A percentile compares a stretch with the other conserved stretches of the same genome.
Evolutionary conservation across 2,797 vertebrate genomes (phyloP).

Genomic region (Pitangus sulphuratus): DNA sequence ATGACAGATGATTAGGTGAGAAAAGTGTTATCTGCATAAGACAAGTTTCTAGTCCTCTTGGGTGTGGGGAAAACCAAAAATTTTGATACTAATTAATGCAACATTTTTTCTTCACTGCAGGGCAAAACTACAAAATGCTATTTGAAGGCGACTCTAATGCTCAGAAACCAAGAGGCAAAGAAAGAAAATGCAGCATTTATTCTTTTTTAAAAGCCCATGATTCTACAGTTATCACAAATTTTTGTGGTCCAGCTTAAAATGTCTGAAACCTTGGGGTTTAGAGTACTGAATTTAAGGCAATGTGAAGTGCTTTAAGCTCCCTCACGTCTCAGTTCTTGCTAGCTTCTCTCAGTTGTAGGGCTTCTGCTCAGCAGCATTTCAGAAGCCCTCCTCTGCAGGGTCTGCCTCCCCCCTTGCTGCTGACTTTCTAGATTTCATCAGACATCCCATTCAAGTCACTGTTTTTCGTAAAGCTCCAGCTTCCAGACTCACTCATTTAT

Average conservation of each 20-base stretch:
- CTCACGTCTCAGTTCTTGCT: neutral
- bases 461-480: conserved; percentile 21
- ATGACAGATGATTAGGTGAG: conserved; percentile 23
- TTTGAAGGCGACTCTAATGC: neutral
- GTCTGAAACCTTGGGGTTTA: neutral
- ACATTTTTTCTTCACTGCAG: neutral
- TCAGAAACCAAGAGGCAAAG: neutral
- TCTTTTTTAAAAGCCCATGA: neutral
- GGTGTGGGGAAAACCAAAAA: neutral
- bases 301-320: neutral
- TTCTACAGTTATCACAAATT: neutral
- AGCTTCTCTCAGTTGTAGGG: neutral
- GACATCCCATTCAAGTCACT: neutral
- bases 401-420: neutral
- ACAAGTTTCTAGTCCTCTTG: neutral
- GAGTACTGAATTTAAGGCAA: neutral
- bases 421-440: conserved; percentile 11
- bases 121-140: neutral
- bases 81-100: neutral
- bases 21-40: neutral
- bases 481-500: neutral
- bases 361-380: neutral
- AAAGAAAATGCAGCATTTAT: neutral
- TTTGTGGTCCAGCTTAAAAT: neutral
- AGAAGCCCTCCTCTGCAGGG: neutral